Base-by-base conservation (phyloP, 2,888 invertebrate species). In the Iselma pallidipennis region DNA sequence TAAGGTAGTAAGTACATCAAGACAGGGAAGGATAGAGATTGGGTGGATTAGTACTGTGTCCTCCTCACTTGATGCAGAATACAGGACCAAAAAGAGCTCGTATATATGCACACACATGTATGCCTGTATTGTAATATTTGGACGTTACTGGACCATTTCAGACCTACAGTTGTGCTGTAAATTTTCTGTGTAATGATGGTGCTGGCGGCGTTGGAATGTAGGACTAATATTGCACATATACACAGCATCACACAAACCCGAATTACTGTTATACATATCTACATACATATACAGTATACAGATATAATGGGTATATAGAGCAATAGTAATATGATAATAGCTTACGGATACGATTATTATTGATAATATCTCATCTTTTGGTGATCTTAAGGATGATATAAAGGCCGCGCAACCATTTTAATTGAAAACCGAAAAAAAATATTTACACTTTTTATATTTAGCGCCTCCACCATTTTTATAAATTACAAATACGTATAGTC, bases 181-280 rank as follows among this genome's bases (percentile, higher is more conserved):
- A 79, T 79, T 79, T 74, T 72, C 77, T 74, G 69, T 74, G 74
- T 78, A 79, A 79, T 78, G 77, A 78, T 74, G 74, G 76, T 71
- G 74, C 71, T 75, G 74, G 75, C 76, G 74, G 72, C 71, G 59
- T 65, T 67, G 76, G 78, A 79, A 79, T 78, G 77, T 70, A 69
- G 72, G 75, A 74, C 71, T 76, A 75, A 74, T 74, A 74, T 71
- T 66, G 66, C 69, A 69, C 68, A 66, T 63, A 57, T 66, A 67
- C 69, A 68, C 68, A 66, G 65, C 59, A 64, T 66, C 4, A 45
- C 23, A 45, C 19, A 45, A 3, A 45, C 45, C 23, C 23, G 5
- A 23, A 45, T 45, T n/a, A n/a, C n/a, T n/a, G n/a, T n/a, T n/a
- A 3, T 45, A 45, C 45, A 21, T n/a, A n/a, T n/a, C 12, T 21